Conservation (phyloP, 2,888 invertebrate species). For the Morinoia aosen region DNA sequence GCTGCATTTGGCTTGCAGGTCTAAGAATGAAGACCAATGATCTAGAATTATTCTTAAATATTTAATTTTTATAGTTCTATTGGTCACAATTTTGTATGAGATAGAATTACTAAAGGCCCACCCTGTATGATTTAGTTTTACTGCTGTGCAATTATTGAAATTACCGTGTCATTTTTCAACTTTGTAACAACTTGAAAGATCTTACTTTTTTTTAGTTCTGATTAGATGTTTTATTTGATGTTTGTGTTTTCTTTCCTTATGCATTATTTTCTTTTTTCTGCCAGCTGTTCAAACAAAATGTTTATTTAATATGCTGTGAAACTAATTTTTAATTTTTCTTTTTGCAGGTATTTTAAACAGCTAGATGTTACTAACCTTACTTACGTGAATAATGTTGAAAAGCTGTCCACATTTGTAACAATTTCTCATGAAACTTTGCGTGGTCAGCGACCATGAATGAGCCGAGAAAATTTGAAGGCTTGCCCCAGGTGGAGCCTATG, state of each 20-base stretch:
- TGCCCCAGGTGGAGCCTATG: constrained; percentile 29
- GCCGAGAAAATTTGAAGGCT: background rate
- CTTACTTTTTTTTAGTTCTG: background rate
- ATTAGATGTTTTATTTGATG: background rate
- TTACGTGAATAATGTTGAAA: background rate
- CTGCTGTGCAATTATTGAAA: too few relatives aligned
- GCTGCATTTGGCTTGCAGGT: too few relatives aligned
- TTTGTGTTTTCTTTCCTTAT: background rate
- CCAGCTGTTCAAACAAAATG: background rate
- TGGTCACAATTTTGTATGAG: too few relatives aligned
- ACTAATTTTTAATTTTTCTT: background rate
- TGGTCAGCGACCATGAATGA: background rate
- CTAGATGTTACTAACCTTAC: background rate
- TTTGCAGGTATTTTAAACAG: background rate
- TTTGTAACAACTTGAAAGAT: too few relatives aligned
- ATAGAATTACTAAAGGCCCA: too few relatives aligned
- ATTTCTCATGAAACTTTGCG: background rate
- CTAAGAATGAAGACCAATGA: too few relatives aligned
- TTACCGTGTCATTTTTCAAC: too few relatives aligned
- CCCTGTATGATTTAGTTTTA: too few relatives aligned
- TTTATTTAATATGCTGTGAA: background rate
- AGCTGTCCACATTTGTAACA: background rate
- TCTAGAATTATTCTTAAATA: too few relatives aligned
- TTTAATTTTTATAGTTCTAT: too few relatives aligned
- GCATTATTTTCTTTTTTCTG: background rate